Conservation (phyloP, 2,113 vertebrate genomes). For the Amblyornis subalaris region DNA sequence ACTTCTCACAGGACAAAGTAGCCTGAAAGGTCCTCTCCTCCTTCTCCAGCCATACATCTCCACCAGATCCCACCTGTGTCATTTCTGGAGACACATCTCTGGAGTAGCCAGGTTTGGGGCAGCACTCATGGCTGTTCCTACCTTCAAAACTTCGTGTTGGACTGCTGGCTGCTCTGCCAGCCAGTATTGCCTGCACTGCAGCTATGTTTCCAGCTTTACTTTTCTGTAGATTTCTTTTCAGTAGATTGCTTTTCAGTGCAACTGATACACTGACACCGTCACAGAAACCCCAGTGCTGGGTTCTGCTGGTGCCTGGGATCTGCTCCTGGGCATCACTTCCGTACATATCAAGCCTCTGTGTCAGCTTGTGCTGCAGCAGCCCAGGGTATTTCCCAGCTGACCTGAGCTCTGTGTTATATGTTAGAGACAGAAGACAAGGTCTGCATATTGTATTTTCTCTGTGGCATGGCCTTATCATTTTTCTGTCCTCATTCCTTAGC, state of each 20-base stretch:
- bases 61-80: background rate
- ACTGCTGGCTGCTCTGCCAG: background rate
- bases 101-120: background rate
- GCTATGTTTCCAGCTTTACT: background rate
- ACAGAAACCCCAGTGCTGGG: fast-evolving
- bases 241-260: background rate
- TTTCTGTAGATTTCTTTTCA: background rate
- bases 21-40: too few species aligned
- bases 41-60: too few species aligned
- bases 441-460: background rate
- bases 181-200: background rate
- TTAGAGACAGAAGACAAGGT: background rate
- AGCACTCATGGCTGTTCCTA: background rate
- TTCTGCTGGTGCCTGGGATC: background rate
- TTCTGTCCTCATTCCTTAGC: background rate
- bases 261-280: background rate
- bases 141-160: background rate
- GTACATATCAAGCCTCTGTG: fast-evolving
- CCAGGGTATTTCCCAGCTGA: background rate
- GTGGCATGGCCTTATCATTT: background rate
- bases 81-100: background rate
- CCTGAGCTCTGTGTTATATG: background rate
- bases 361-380: background rate
- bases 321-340: background rate
- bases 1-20: background rate